phyloP scores from a whole-genome alignment of 2,113 vertebrate genomes.

The Sigmodon hispidus region DNA sequence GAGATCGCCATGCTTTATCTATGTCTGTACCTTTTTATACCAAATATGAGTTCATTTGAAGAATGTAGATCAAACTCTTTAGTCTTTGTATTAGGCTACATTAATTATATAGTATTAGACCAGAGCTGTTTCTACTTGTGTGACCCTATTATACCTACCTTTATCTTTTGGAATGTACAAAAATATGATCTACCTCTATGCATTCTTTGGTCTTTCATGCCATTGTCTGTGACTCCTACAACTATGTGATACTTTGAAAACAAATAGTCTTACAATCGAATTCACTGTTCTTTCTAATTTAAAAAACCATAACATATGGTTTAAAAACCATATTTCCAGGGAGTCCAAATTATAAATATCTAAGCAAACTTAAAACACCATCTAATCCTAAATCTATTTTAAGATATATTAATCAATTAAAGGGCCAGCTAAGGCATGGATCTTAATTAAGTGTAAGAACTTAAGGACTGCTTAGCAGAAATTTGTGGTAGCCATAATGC shows the following conservation, averaged over 20 bases:
- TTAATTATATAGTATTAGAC: not conserved
- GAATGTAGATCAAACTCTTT: not conserved
- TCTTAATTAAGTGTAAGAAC: too few species aligned
- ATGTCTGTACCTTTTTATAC: not conserved
- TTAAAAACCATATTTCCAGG: not conserved
- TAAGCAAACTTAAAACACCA: not conserved
- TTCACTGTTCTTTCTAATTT: not conserved
- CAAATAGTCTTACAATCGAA: not conserved
- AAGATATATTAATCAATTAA: not conserved
- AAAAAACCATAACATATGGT: not conserved
- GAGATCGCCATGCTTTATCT: not conserved
- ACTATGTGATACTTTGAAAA: not conserved
- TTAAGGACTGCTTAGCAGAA: too few species aligned
- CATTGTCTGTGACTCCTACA: not conserved
- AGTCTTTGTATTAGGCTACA: not conserved
- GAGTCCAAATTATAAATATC: not conserved
- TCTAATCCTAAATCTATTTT: not conserved
- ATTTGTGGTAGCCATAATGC: too few species aligned
- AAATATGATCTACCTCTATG: not conserved
- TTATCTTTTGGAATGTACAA: accelerated
- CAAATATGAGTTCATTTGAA: not conserved
- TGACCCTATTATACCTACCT: not conserved
- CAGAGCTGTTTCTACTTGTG: not conserved
- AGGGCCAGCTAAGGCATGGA: not conserved
- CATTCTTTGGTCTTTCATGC: not conserved